phyloP scores from a whole-genome alignment of 2,888 invertebrate genomes.

The Noctua janthe region DNA sequence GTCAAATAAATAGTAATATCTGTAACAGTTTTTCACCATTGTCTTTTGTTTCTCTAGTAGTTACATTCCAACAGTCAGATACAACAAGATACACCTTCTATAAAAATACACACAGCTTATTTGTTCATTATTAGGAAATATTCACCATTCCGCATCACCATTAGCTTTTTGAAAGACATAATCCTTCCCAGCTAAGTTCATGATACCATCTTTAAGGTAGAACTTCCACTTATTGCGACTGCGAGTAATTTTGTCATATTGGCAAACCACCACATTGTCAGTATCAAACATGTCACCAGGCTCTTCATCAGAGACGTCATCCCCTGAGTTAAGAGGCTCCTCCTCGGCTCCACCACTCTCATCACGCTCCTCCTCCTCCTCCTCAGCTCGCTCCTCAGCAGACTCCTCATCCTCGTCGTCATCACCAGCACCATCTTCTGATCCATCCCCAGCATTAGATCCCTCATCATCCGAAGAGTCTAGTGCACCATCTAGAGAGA shows the following conservation, averaged over 20 bases:
- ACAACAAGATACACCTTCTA: slow-evolving; percentile 80
- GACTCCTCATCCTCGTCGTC: slow-evolving; percentile 95
- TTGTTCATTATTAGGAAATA: slow-evolving; percentile 72
- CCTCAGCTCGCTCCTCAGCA: slow-evolving; percentile 91
- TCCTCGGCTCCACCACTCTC: slow-evolving; percentile 92
- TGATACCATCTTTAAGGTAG: slow-evolving; percentile 99
- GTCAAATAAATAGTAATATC: slow-evolving; percentile 54
- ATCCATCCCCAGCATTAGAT: slow-evolving; percentile 89
- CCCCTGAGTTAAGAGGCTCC: slow-evolving; percentile 98
- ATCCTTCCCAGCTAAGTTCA: slow-evolving; percentile 99
- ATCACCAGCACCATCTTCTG: slow-evolving; percentile 93
- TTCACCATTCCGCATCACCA: slow-evolving; percentile 99
- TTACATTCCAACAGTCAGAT: slow-evolving; percentile 77
- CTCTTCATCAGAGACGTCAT: slow-evolving; percentile 99
- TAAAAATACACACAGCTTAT: slow-evolving; percentile 82
- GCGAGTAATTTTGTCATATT: slow-evolving; percentile 99
- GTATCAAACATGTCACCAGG: slow-evolving; percentile 99
- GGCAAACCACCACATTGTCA: slow-evolving; percentile 99
- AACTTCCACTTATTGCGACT: slow-evolving; percentile 99
- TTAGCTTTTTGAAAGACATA: slow-evolving; percentile 99
- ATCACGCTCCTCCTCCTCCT: slow-evolving; percentile 93
- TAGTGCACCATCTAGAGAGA: slow-evolving; percentile 91
- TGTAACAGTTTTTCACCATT: slow-evolving; percentile 72
- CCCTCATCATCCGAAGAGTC: slow-evolving; percentile 95
- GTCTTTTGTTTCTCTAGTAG: slow-evolving; percentile 71